These are phyloP conservation scores for Diloba caeruleocephala DNA, from an alignment of 2,888 invertebrate genomes.

Conservation along the genomic window DNA sequence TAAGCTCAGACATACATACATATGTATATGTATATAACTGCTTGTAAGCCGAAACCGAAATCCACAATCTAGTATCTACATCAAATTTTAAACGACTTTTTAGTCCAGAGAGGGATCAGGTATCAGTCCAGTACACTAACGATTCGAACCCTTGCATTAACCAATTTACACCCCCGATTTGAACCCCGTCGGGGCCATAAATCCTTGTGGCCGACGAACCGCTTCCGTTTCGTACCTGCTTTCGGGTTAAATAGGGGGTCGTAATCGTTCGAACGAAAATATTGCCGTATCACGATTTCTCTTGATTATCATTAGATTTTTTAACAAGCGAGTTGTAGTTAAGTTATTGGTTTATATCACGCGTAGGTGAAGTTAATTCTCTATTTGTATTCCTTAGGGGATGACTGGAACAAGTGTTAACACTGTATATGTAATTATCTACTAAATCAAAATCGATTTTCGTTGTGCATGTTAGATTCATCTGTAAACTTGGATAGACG, in stretches of 20 bases:
- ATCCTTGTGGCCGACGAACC: constrained; percentile 79
- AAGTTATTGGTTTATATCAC: constrained; percentile 48
- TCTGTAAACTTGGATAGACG: no score
- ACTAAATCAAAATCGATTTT: constrained; percentile 11
- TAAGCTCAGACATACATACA: no score
- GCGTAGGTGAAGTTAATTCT: constrained; percentile 40
- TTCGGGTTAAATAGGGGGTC: constrained; percentile 68
- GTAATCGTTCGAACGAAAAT: constrained; percentile 60
- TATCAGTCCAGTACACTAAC: constrained; percentile 44
- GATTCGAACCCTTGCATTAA: constrained; percentile 60
- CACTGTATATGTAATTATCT: constrained; percentile 23
- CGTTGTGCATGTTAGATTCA: neutral
- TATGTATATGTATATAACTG: no score
- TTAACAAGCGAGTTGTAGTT: constrained; percentile 45
- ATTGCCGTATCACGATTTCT: constrained; percentile 66
- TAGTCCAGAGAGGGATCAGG: constrained; percentile 33
- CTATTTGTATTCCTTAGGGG: constrained; percentile 41
- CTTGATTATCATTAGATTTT: constrained; percentile 53
- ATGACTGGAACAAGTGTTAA: constrained; percentile 38
- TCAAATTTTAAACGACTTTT: constrained; percentile 40
- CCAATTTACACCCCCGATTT: constrained; percentile 66
- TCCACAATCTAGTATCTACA: constrained; percentile 8
- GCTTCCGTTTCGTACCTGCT: constrained; percentile 80
- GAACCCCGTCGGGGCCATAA: constrained; percentile 63
- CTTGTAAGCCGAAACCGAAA: neutral